These are phyloP conservation scores for Patagioenas fasciata DNA, from an alignment of 2,113 vertebrate species.

Conservation along the genomic window DNA sequence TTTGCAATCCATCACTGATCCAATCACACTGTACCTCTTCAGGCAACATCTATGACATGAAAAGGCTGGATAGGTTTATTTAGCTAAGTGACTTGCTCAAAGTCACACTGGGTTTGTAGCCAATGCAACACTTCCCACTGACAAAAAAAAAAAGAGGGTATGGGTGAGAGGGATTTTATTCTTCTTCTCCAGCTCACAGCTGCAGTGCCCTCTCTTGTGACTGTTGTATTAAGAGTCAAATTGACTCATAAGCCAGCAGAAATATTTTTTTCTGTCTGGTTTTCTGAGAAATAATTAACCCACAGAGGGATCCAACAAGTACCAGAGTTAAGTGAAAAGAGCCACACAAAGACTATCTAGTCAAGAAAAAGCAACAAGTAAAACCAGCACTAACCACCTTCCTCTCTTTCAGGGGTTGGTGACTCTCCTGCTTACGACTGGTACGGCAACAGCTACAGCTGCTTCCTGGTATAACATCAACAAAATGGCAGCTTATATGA, in stretches of 20 bases:
- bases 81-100: neutral
- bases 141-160: neutral
- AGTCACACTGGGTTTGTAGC: neutral
- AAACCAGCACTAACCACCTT: neutral
- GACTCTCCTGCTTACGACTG: slow-evolving; percentile 63
- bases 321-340: neutral
- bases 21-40: neutral
- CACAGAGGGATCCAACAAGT: neutral
- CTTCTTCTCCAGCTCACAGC: neutral
- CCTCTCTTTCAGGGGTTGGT: slow-evolving; percentile 71
- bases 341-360: neutral
- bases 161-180: neutral
- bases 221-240: rapidly evolving
- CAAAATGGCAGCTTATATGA: slow-evolving; percentile 72
- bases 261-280: neutral
- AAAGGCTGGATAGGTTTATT: neutral
- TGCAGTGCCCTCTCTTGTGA: neutral
- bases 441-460: slow-evolving; percentile 63
- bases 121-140: neutral
- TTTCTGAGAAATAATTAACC: neutral
- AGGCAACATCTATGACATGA: neutral
- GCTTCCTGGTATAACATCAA: slow-evolving; percentile 75
- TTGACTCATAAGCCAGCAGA: neutral
- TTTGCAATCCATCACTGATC: neutral
- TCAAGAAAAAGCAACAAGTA: neutral